Conservation (phyloP, 64 coral and sea anemone species). For the Montipora cactus region DNA sequence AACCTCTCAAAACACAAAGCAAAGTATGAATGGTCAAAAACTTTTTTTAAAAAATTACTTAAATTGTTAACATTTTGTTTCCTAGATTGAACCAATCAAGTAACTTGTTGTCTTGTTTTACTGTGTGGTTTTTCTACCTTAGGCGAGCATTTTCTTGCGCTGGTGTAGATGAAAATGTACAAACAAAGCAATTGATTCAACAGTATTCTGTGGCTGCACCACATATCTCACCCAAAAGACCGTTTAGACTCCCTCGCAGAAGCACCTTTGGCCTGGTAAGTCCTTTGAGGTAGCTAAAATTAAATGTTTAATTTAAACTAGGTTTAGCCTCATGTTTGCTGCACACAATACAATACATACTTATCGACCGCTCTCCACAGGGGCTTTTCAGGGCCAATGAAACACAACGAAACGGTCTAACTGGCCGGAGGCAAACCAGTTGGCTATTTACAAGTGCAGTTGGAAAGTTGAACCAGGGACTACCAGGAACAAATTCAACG, state of each 20-base stretch:
- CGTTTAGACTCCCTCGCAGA: slow-evolving; percentile 81
- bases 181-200: slow-evolving; percentile 69
- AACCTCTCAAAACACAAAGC: not conserved
- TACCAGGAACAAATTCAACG: too few species aligned
- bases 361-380: too few species aligned
- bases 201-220: slow-evolving; percentile 74
- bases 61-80: too few species aligned
- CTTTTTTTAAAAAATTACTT: not conserved
- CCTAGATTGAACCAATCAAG: too few species aligned
- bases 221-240: slow-evolving; percentile 67
- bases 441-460: too few species aligned
- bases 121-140: not conserved
- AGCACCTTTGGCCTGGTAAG: slow-evolving; percentile 71
- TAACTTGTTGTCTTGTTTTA: not conserved
- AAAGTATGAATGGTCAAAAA: not conserved
- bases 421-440: too few species aligned
- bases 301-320: too few species aligned
- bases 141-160: slow-evolving; percentile 74
- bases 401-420: too few species aligned
- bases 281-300: not conserved
- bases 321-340: too few species aligned
- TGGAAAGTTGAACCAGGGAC: too few species aligned
- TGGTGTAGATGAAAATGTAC: slow-evolving; percentile 17
- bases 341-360: too few species aligned
- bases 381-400: too few species aligned